These are phyloP conservation scores for Sisyra terminalis DNA, from an alignment of 2,888 invertebrate genomes.

Conservation along the genomic window DNA sequence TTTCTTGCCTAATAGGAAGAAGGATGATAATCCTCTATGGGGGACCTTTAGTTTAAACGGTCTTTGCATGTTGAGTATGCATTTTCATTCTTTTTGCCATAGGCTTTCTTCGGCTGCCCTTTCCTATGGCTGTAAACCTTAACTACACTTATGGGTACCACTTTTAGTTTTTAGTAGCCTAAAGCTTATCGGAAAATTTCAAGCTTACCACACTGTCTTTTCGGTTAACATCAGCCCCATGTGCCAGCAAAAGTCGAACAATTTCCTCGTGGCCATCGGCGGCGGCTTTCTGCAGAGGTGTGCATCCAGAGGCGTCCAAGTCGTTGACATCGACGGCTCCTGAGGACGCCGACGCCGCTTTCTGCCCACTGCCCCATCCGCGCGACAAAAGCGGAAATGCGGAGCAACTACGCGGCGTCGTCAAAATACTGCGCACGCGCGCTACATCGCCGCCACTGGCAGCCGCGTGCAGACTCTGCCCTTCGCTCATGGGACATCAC, in stretches of 20 bases:
- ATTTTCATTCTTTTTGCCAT: too few relatives aligned
- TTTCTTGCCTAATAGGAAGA: too few relatives aligned
- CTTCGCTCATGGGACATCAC: slow-evolving; percentile 15
- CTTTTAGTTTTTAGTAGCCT: background rate
- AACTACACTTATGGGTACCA: background rate
- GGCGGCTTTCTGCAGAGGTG: slow-evolving; percentile 62
- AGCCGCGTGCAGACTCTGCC: slow-evolving; percentile 24
- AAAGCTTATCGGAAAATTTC: too few relatives aligned
- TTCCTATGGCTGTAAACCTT: too few relatives aligned
- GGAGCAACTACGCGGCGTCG: slow-evolving; percentile 17
- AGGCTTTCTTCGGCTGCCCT: too few relatives aligned
- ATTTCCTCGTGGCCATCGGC: slow-evolving; percentile 69
- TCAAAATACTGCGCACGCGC: slow-evolving; percentile 21
- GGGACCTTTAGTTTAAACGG: too few relatives aligned
- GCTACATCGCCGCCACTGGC: slow-evolving; percentile 24
- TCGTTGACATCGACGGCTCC: slow-evolving; percentile 30
- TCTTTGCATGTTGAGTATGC: too few relatives aligned
- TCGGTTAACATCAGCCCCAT: slow-evolving; percentile 48
- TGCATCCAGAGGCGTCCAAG: slow-evolving; percentile 42
- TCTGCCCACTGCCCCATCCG: slow-evolving; percentile 21
- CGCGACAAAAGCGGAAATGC: background rate
- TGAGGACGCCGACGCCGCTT: slow-evolving; percentile 26
- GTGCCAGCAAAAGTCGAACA: slow-evolving; percentile 48
- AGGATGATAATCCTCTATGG: too few relatives aligned
- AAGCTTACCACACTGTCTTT: slow-evolving; percentile 56